Conservation (phyloP, 2,888 invertebrate species). For the Drosophila putrida region DNA sequence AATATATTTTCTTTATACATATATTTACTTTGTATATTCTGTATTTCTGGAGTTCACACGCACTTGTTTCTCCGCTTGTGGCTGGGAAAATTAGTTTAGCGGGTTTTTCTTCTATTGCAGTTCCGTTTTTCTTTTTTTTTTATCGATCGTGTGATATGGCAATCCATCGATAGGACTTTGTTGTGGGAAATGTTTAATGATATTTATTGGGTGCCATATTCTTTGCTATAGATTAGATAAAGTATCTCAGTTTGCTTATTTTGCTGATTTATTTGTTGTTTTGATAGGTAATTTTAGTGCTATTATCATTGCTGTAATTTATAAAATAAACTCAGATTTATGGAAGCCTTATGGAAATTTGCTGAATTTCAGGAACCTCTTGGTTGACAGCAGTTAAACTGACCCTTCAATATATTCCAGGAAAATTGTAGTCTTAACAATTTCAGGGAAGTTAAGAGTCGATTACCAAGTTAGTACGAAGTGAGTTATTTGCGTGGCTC, state of each 20-base stretch:
- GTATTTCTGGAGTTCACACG: slow-evolving; percentile 54
- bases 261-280: slow-evolving; percentile 4
- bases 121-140: slow-evolving; percentile 14
- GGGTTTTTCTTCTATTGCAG: slow-evolving; percentile 27
- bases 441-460: not conserved
- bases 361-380: not conserved
- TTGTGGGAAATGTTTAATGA: slow-evolving; percentile 29
- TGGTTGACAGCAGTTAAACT: not conserved
- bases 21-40: slow-evolving; percentile 43
- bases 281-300: slow-evolving; percentile 14
- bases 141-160: slow-evolving; percentile 40
- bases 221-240: slow-evolving; percentile 1
- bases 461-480: slow-evolving; percentile 14
- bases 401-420: not conserved
- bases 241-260: not conserved
- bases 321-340: slow-evolving; percentile 16
- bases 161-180: slow-evolving; percentile 6
- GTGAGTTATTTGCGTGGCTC: not conserved
- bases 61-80: slow-evolving; percentile 64
- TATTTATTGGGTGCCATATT: slow-evolving; percentile 1
- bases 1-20: slow-evolving; percentile 33
- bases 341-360: not conserved
- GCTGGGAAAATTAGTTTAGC: slow-evolving; percentile 76
- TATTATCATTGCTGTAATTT: slow-evolving; percentile 12
- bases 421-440: not conserved